Evolutionary conservation across 2,797 vertebrate genomes (phyloP).

Genomic region (Lepilemur septentrionalis): DNA sequence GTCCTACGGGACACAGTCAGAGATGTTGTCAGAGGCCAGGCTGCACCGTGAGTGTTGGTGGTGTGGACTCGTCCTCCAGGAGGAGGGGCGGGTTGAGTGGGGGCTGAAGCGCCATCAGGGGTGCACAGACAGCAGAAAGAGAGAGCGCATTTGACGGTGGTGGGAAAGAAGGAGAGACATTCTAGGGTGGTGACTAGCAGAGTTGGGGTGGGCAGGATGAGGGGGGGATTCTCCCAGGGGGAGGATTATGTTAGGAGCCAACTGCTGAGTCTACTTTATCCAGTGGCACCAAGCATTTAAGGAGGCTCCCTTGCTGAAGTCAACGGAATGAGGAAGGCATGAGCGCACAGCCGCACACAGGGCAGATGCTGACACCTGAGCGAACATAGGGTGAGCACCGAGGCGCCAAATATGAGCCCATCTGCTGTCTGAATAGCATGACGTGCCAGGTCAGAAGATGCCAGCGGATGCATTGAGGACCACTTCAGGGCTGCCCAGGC

Average conservation of each 20-base stretch:
- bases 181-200: background rate
- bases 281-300: background rate
- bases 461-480: background rate
- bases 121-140: background rate
- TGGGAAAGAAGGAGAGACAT: background rate
- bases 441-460: background rate
- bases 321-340: background rate
- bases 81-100: background rate
- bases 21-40: background rate
- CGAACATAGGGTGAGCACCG: background rate
- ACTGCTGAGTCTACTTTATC: background rate
- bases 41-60: too few relatives aligned
- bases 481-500: background rate
- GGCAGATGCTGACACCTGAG: background rate
- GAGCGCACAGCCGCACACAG: fast-evolving
- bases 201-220: background rate
- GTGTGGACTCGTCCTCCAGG: background rate
- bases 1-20: background rate
- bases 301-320: background rate
- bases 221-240: background rate
- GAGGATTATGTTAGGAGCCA: background rate
- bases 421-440: background rate
- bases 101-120: background rate
- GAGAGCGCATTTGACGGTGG: fast-evolving
- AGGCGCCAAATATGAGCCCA: background rate